Base-by-base conservation (phyloP, 2,113 vertebrate genomes). In the Ondatra zibethicus region DNA sequence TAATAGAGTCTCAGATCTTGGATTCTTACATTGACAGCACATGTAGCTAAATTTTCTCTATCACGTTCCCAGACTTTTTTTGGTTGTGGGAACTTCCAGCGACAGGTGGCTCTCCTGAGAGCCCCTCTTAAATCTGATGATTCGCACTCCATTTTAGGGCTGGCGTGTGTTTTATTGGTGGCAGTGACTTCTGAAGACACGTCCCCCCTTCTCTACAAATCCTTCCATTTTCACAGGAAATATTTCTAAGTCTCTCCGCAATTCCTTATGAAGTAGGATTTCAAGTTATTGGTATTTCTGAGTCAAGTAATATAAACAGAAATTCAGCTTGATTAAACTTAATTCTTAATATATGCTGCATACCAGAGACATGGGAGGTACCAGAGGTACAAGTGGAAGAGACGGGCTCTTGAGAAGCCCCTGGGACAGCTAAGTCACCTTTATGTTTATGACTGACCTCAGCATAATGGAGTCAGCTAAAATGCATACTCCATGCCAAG, bases 131-230 rank as follows among this genome's bases (percentile, higher is more conserved):
- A 84, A 78, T 93, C 31, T 45, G 14, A 68, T 47, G 11, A 23
- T 36, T 91, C 39, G 65, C 1, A 23, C 9, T 73, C 52, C 61
- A 88, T 65, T 76, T 88, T 55, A 90, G 72, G 78, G 29, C 17
- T 76, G 94, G 45, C 80, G 27, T 88, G 11, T 73, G 12, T 90
- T 93, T 97, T 87, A 84, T 55, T 17, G 39, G 5, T 81, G 2
- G n/a, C 36, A 92, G 36, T 61, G 29, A 65, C 66, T 96, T 90
- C 87, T 93, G 77, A 93, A 92, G 31, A 88, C 25, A 95, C 27
- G 31, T 33, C 23, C 13, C 13, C 33, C n/a, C 6, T 89, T 27
- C 4, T 93, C 16, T 65, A 7, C 9, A 87, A 87, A 45, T 90
- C 75, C 81, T 89, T 3, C 50, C 42, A 33, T 68, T 93, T 70